Conservation (phyloP, 1,140 invertebrate genomes). For the Drosophila obscura region DNA sequence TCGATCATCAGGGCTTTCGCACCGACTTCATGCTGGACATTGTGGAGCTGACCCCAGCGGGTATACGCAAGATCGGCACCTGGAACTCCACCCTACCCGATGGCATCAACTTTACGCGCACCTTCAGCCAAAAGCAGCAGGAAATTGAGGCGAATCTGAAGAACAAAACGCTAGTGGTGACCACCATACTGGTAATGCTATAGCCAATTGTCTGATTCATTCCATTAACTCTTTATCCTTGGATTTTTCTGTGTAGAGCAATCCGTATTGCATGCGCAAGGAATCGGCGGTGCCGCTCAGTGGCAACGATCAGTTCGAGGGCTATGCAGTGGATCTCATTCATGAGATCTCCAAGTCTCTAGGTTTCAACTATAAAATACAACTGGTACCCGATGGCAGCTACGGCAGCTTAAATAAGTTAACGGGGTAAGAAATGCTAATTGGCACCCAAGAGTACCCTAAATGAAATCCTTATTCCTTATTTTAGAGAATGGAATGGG, state of each 20-base stretch:
- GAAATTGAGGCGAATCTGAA: conserved; percentile 94
- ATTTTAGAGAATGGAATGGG: conserved; percentile 93
- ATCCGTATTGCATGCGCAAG: conserved; percentile 96
- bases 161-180: conserved; percentile 96
- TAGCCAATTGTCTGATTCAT: too few relatives aligned
- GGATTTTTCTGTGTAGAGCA: conserved; percentile 86
- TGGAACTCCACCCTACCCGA: conserved; percentile 92
- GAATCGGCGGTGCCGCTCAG: conserved; percentile 91
- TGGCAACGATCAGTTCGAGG: conserved; percentile 95
- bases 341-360: conserved; percentile 94
- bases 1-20: conserved; percentile 96
- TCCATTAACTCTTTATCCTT: too few relatives aligned
- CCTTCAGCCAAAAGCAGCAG: conserved; percentile 92
- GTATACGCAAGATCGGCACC: conserved; percentile 92
- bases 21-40: conserved; percentile 96
- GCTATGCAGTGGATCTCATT: conserved; percentile 94
- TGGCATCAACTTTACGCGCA: conserved; percentile 95
- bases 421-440: conserved; percentile 81
- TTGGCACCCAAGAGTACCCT: neutral
- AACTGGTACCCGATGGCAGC: conserved; percentile 91
- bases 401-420: conserved; percentile 91
- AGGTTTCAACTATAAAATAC: conserved; percentile 95
- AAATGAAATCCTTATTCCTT: neutral
- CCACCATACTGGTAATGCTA: conserved; percentile 91
- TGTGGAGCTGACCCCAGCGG: conserved; percentile 92